phyloP scores from a whole-genome alignment of 1,140 invertebrate species.

The Popillia japonica region DNA sequence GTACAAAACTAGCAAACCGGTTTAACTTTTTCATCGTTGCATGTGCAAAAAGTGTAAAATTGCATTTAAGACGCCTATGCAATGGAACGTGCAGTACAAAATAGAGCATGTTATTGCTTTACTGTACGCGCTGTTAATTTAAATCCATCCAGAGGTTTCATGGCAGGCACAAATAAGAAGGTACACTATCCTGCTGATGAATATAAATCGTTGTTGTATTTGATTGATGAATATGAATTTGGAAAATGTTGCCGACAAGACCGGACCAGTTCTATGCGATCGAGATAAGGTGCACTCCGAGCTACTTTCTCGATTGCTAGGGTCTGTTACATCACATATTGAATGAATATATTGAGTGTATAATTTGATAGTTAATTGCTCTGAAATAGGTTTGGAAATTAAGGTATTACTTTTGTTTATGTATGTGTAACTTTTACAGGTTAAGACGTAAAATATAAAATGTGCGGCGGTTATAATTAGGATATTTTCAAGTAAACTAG shows the following conservation, averaged over 20 bases:
- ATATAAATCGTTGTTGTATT: conserved; percentile 16
- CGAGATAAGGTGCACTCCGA: background rate
- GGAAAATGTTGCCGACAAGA: conserved; percentile 10
- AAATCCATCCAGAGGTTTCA: background rate
- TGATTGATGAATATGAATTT: conserved; percentile 27
- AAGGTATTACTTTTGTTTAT: too few species aligned
- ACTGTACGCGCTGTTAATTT: conserved; percentile 23
- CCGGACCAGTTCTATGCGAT: conserved; percentile 9
- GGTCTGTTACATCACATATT: background rate
- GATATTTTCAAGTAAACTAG: too few species aligned
- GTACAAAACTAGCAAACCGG: background rate
- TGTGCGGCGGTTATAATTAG: too few species aligned
- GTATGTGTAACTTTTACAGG: too few species aligned
- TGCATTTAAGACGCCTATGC: conserved; percentile 6
- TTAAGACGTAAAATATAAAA: too few species aligned
- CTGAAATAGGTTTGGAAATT: background rate
- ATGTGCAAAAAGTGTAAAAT: conserved; percentile 11
- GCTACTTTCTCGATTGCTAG: conserved; percentile 12
- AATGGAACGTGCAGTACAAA: background rate
- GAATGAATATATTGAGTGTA: background rate
- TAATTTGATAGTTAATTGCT: background rate
- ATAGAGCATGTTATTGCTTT: conserved; percentile 24
- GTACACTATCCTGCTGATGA: conserved; percentile 10
- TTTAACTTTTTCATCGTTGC: background rate
- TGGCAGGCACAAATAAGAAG: background rate